phyloP scores from a whole-genome alignment of 1,140 invertebrate genomes.

The Plodia interpunctella region DNA sequence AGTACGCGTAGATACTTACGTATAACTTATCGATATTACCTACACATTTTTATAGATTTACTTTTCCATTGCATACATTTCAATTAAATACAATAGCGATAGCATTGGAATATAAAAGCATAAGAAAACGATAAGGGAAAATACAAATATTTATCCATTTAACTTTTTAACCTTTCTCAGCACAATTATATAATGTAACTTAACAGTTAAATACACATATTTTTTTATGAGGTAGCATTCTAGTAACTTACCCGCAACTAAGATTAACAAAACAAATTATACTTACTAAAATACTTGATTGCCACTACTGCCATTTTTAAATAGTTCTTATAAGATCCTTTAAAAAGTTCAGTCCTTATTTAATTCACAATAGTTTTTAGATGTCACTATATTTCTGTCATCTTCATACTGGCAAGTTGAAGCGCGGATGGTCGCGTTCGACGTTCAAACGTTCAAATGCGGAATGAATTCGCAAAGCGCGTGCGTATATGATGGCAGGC shows the following conservation, averaged over 20 bases:
- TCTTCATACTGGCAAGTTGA: slow-evolving; percentile 20
- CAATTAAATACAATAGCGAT: slow-evolving; percentile 5
- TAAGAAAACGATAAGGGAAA: not conserved
- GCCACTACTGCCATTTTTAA: slow-evolving; percentile 50
- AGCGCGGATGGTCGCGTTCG: slow-evolving; percentile 23
- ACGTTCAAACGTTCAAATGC: slow-evolving; percentile 13
- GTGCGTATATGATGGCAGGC: not conserved
- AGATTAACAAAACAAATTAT: not conserved
- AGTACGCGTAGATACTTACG: not conserved
- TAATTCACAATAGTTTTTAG: slow-evolving; percentile 4
- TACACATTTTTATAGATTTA: not conserved
- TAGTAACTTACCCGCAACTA: not conserved
- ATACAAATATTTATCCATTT: not conserved
- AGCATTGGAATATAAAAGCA: not conserved
- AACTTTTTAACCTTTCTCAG: too few relatives aligned
- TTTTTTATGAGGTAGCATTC: too few relatives aligned
- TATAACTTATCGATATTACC: not conserved
- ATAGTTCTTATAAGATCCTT: not conserved
- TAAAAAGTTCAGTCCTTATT: slow-evolving; percentile 2
- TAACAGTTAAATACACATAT: too few relatives aligned
- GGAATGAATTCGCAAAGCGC: slow-evolving; percentile 10
- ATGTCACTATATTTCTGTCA: slow-evolving; percentile 19
- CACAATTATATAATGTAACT: too few relatives aligned
- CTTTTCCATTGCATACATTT: not conserved
- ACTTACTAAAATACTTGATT: slow-evolving; percentile 52